Conservation (phyloP, 2,888 invertebrate species). For the Yponomeuta cagnagella region DNA sequence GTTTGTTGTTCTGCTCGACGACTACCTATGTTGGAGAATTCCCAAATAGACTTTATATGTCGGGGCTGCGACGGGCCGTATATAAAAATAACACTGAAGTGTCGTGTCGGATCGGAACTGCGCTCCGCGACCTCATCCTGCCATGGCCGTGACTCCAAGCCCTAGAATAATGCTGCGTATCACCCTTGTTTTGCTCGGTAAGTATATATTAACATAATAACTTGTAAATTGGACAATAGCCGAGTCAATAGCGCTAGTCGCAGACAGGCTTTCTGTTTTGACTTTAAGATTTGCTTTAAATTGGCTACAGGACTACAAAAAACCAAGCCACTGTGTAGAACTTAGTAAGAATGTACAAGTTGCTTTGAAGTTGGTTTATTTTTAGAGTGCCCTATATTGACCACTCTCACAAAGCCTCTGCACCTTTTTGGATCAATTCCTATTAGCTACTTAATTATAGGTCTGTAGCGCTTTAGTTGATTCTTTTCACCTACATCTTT, state of each 20-base stretch:
- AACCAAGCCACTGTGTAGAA: neutral
- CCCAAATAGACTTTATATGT: slow-evolving; percentile 70
- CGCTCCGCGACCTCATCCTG: slow-evolving; percentile 33
- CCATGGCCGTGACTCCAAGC: slow-evolving; percentile 44
- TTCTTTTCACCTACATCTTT: too few relatives aligned
- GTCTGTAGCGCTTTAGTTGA: too few relatives aligned
- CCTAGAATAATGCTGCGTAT: slow-evolving; percentile 34
- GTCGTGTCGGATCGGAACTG: slow-evolving; percentile 46
- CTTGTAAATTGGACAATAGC: slow-evolving; percentile 4
- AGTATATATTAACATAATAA: slow-evolving; percentile 27
- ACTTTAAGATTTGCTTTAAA: neutral
- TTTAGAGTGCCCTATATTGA: slow-evolving; percentile 7
- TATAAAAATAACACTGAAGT: slow-evolving; percentile 70
- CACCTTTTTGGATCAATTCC: neutral
- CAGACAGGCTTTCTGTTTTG: neutral
- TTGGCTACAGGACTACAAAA: neutral
- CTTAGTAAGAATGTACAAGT: neutral
- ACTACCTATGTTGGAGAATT: slow-evolving; percentile 60
- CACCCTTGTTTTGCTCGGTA: slow-evolving; percentile 45
- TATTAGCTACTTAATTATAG: neutral
- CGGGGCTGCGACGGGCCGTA: slow-evolving; percentile 64
- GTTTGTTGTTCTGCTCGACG: slow-evolving; percentile 43
- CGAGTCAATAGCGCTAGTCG: neutral
- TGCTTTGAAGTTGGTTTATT: neutral
- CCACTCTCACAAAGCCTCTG: slow-evolving; percentile 1